These are phyloP conservation scores for Alaudala cheleensis DNA, from an alignment of 2,113 vertebrate species.

Conservation along the genomic window DNA sequence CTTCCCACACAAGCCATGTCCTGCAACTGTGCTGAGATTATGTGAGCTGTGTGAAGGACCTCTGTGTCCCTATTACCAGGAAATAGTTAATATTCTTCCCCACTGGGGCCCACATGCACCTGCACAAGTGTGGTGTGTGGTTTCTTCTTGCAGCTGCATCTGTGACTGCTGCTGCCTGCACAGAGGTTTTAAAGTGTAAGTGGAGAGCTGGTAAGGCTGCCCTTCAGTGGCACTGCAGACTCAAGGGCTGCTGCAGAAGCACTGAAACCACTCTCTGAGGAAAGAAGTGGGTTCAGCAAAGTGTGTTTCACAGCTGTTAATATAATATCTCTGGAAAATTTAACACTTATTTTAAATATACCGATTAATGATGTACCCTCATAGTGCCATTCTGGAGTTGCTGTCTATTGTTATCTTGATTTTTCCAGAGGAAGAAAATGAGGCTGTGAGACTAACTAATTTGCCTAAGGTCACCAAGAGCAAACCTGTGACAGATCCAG, in stretches of 20 bases:
- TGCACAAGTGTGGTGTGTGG: slow-evolving; percentile 80
- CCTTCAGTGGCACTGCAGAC: slow-evolving; percentile 39
- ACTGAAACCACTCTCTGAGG: neutral
- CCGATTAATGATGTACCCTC: neutral
- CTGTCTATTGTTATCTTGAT: neutral
- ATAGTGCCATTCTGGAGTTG: neutral
- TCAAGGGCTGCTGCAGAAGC: slow-evolving; percentile 43
- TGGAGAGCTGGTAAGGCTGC: slow-evolving; percentile 56
- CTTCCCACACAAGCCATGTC: neutral
- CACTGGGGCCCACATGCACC: slow-evolving; percentile 73
- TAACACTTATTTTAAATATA: neutral
- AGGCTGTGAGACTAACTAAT: neutral
- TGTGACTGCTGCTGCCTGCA: slow-evolving; percentile 60
- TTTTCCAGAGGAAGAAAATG: neutral
- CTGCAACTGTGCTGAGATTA: slow-evolving; percentile 10
- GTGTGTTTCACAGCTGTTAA: neutral
- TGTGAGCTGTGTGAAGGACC: neutral
- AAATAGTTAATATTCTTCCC: slow-evolving; percentile 78
- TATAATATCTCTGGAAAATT: neutral
- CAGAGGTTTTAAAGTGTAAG: slow-evolving; percentile 62
- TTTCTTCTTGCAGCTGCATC: slow-evolving; percentile 81
- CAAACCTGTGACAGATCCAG: neutral
- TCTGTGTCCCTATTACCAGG: slow-evolving; percentile 66
- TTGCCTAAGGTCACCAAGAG: neutral
- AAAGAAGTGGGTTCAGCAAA: slow-evolving; percentile 13